Evolutionary conservation across 2,113 vertebrate genomes (phyloP), one percentile per base, ranked within the genome.

Genomic region (Urocitellus parryii): DNA sequence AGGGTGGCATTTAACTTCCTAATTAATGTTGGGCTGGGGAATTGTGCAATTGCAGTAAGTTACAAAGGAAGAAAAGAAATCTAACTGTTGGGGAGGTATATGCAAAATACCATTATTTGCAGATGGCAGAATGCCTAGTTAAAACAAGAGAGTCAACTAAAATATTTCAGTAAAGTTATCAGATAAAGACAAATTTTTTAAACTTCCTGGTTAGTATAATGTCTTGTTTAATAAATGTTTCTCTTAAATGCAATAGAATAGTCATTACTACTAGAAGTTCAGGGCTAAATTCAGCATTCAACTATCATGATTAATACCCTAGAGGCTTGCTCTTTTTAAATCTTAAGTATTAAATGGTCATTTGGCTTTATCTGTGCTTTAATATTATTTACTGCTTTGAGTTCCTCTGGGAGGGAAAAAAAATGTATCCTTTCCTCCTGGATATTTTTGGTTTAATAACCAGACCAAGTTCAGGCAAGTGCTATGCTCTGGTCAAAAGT

Each of bases 221-320:
- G 32, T 37, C 56, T 89, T 93, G 34, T 58, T 91, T 86, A 93
- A 86, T 82, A 91, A 91, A 78, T 91, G 39, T 51, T 96, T 97
- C 65, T 95, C 39, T 85, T 83, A 82, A 79, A 24, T 83, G 29
- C 37, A 68, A 22, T 76, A 91, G 76, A 95, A 93, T 83, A 93
- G 42, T 91, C 70, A 56, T 87, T 53, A 45, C 42, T 94, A n/a
- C 7, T 63, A 89, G 45, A 77, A 42, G 27, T 74, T 89, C 42
- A 72, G 7, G 8, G 34, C 63, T 95, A 91, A 93, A 76, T 94
- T 86, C 79, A 51, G 32, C 70, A 74, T 24, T 86, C 8, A 74
- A 18, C 39, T 65, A 4, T n/a, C 74, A 42, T 81, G 53, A 92
- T 63, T 79, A 93, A 79, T 53, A 78, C 32, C 53, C 67, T 70